These are phyloP conservation scores for Hofmannophila pseudospretella DNA, from an alignment of 2,888 invertebrate species.

Conservation along the genomic window DNA sequence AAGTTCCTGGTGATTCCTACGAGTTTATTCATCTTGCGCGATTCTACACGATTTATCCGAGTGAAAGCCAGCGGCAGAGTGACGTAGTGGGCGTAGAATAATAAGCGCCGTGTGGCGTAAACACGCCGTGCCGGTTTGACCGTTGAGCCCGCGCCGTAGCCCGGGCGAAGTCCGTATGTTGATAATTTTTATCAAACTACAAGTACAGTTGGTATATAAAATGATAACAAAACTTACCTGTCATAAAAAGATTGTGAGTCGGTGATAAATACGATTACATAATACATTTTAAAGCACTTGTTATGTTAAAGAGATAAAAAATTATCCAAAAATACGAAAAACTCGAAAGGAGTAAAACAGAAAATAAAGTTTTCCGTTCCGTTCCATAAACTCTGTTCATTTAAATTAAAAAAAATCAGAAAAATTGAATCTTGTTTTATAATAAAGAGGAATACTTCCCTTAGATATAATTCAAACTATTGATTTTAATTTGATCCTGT, in stretches of 20 bases:
- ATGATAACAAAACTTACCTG: constrained; percentile 7
- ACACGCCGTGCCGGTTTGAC: not conserved
- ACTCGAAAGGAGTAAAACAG: not conserved
- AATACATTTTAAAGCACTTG: constrained; percentile 15
- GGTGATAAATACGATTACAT: not conserved
- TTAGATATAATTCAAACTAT: no score
- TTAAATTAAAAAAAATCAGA: no score
- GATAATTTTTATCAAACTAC: no score
- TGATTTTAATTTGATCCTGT: no score
- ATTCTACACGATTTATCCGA: constrained; percentile 10
- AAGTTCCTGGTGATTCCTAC: constrained; percentile 52
- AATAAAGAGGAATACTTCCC: no score
- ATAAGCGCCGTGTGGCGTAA: no score
- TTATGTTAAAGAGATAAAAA: not conserved
- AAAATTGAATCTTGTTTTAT: no score
- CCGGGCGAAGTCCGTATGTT: not conserved
- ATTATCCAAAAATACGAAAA: not conserved
- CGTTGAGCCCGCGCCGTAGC: constrained; percentile 1
- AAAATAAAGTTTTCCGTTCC: not conserved
- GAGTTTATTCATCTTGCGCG: constrained; percentile 48
- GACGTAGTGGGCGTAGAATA: constrained; percentile 6
- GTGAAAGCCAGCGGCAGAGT: constrained; percentile 11
- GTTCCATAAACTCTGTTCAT: no score
- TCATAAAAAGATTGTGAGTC: not conserved
- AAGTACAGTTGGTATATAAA: not conserved